These are phyloP conservation scores for Cyphomyrmex costatus DNA, from an alignment of 1,140 invertebrate genomes.

Conservation along the genomic window DNA sequence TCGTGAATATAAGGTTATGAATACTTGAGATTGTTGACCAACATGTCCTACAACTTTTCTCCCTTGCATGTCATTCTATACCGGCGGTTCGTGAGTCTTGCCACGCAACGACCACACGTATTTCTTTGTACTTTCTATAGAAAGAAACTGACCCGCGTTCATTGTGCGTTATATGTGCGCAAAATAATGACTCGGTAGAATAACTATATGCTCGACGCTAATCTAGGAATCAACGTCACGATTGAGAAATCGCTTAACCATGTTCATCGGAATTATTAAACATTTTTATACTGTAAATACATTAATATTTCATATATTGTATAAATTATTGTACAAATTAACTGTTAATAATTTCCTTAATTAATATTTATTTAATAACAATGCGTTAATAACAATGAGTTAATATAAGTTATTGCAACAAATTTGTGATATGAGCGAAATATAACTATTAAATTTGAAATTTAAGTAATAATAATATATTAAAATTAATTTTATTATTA, in stretches of 20 bases:
- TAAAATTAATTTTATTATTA: slow-evolving; percentile 23
- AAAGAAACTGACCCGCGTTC: not conserved
- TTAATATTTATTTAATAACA: slow-evolving; percentile 27
- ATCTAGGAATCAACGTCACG: slow-evolving; percentile 17
- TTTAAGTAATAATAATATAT: not conserved
- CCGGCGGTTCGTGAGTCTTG: not conserved
- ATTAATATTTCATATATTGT: slow-evolving; percentile 56
- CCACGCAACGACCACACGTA: not conserved
- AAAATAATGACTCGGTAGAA: slow-evolving; percentile 12
- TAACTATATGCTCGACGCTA: not conserved
- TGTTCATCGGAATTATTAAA: slow-evolving; percentile 5
- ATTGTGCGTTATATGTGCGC: not conserved
- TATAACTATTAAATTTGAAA: not conserved
- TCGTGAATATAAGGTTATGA: slow-evolving; percentile 15
- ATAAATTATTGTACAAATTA: too few species aligned
- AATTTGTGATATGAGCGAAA: not conserved
- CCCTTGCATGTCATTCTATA: slow-evolving; percentile 18
- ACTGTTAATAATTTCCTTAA: slow-evolving; percentile 20
- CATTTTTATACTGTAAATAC: slow-evolving; percentile 9
- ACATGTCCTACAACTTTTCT: slow-evolving; percentile 26
- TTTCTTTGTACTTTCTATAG: slow-evolving; percentile 17
- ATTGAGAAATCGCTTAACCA: slow-evolving; percentile 12
- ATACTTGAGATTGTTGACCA: slow-evolving; percentile 33
- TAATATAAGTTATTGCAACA: not conserved
- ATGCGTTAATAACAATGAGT: too few species aligned